These are phyloP conservation scores for Caenorhabditis drosophilae DNA, from an alignment of 2,888 invertebrate species.

Conservation along the genomic window DNA sequence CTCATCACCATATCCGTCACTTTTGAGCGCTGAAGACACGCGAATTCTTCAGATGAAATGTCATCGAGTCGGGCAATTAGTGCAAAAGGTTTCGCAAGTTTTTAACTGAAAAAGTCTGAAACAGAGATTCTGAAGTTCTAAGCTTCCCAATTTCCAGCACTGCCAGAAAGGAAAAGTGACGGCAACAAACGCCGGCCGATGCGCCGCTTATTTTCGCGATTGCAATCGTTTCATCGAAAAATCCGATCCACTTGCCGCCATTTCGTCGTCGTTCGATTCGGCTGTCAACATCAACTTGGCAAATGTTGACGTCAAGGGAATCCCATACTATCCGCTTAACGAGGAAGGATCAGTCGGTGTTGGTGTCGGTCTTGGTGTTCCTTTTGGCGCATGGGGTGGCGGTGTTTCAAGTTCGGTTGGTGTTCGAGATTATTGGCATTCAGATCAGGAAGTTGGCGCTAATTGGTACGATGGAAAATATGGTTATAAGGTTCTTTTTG, in stretches of 20 bases:
- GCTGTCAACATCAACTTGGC: constrained; percentile 38
- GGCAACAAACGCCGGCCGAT: constrained; percentile 34
- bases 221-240: constrained; percentile 55
- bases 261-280: constrained; percentile 51
- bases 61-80: constrained; percentile 18
- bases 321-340: constrained; percentile 62
- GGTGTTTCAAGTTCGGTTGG: constrained; percentile 56
- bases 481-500: constrained; percentile 41
- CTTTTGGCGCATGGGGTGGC: constrained; percentile 63
- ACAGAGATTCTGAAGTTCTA: no score
- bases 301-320: constrained; percentile 57
- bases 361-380: constrained; percentile 49
- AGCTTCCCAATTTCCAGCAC: no score
- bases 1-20: neutral
- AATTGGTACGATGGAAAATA: constrained; percentile 58
- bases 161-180: constrained; percentile 36
- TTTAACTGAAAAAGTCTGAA: no score
- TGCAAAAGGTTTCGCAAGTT: constrained; percentile 12
- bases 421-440: constrained; percentile 62
- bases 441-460: constrained; percentile 56
- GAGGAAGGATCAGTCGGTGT: constrained; percentile 62
- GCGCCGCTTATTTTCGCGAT: constrained; percentile 52
- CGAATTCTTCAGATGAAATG: constrained; percentile 26
- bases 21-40: constrained; percentile 19
- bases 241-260: constrained; percentile 52